Percentiles rank a stretch among this genome's conserved stretches.
phyloP scores from a whole-genome alignment of 2,888 invertebrate species.

The Microdon myrmicae region DNA sequence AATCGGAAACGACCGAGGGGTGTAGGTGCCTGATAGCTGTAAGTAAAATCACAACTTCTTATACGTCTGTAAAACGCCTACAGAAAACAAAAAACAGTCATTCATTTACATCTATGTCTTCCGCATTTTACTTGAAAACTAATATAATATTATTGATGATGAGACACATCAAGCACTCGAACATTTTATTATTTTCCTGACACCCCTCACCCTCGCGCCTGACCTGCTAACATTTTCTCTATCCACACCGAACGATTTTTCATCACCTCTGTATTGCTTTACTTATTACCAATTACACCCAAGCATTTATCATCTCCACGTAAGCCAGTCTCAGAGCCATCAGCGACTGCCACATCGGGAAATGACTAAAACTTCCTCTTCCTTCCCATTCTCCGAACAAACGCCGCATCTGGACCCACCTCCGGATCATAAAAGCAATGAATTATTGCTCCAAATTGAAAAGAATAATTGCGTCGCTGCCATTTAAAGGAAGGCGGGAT shows the following conservation, averaged over 20 bases:
- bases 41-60: too few relatives aligned
- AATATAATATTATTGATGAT: too few relatives aligned
- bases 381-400: slow-evolving; percentile 20
- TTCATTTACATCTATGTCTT: too few relatives aligned
- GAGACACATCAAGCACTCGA: too few relatives aligned
- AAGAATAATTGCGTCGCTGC: slow-evolving; percentile 48
- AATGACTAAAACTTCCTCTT: slow-evolving; percentile 29
- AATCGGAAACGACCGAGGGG: too few relatives aligned
- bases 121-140: too few relatives aligned
- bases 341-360: slow-evolving; percentile 15
- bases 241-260: too few relatives aligned
- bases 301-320: slow-evolving; percentile 39
- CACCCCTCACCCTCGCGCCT: not conserved
- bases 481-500: slow-evolving; percentile 30
- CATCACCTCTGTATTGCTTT: too few relatives aligned
- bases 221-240: too few relatives aligned
- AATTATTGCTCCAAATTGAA: slow-evolving; percentile 51
- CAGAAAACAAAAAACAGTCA: too few relatives aligned
- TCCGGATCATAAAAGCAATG: slow-evolving; percentile 46
- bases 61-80: too few relatives aligned
- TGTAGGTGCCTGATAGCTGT: too few relatives aligned
- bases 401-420: slow-evolving; percentile 34
- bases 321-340: slow-evolving; percentile 5
- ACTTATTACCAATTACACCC: slow-evolving; percentile 38
- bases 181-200: not conserved